phyloP scores from a whole-genome alignment of 2,113 vertebrate genomes.

The Hystrix brachyura region DNA sequence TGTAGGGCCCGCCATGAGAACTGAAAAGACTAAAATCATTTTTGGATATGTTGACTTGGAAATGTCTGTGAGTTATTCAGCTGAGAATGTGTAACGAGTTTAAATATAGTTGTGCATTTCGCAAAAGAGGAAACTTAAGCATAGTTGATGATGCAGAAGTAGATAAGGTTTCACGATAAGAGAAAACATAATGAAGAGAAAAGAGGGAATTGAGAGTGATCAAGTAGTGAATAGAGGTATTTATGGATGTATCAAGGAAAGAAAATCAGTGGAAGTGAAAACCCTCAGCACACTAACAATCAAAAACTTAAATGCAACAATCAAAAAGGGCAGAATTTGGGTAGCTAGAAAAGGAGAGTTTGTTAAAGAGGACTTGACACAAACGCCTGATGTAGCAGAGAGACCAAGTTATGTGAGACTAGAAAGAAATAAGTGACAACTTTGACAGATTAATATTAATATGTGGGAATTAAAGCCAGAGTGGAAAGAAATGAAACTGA shows the following conservation, averaged over 20 bases:
- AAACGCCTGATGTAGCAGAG: not conserved
- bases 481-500: not conserved
- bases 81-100: not conserved
- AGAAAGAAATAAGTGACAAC: not conserved
- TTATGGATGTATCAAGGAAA: not conserved
- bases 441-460: not conserved
- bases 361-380: not conserved
- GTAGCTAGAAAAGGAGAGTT: not conserved
- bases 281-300: not conserved
- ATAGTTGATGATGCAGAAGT: not conserved
- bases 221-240: not conserved
- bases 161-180: not conserved
- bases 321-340: not conserved
- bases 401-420: not conserved
- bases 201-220: not conserved
- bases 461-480: not conserved
- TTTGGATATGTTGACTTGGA: not conserved
- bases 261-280: not conserved
- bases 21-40: not conserved
- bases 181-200: not conserved
- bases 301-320: not conserved
- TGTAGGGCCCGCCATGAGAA: not conserved
- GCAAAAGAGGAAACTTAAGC: not conserved
- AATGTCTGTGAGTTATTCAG: not conserved
- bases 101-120: conserved; percentile 11